Percentiles rank a stretch among this genome's conserved stretches.
Evolutionary conservation across 2,888 invertebrate genomes (phyloP).

Genomic region (Rotaria macrura): DNA sequence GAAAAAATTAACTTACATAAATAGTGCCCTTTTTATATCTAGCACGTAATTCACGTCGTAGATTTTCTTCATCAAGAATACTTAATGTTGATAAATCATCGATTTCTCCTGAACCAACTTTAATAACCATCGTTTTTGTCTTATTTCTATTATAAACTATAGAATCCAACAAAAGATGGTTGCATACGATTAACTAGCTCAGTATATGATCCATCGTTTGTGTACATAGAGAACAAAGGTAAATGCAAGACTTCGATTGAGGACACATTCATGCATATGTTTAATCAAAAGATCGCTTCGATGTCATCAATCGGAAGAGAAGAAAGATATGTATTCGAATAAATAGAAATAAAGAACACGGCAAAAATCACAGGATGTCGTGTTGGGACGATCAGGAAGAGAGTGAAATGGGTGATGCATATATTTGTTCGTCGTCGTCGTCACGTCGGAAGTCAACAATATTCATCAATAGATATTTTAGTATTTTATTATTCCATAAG

Average conservation of each 20-base stretch:
- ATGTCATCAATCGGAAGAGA: background rate
- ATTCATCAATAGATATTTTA: background rate
- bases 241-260: background rate
- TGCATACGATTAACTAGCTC: background rate
- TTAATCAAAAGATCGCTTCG: background rate
- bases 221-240: background rate
- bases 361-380: background rate
- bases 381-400: background rate
- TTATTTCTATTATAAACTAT: too few relatives aligned
- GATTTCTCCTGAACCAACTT: slow-evolving; percentile 28
- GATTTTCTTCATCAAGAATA: slow-evolving; percentile 35
- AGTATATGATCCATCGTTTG: background rate
- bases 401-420: background rate
- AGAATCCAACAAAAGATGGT: background rate
- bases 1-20: slow-evolving; percentile 40
- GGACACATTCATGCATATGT: background rate
- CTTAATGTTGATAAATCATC: slow-evolving; percentile 35
- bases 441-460: background rate
- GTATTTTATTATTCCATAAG: background rate
- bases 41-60: slow-evolving; percentile 38
- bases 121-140: background rate
- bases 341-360: background rate
- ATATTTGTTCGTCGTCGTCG: background rate
- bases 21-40: slow-evolving; percentile 40
- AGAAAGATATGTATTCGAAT: background rate